Evolutionary conservation across 2,888 invertebrate genomes (phyloP).

Genomic region (Lycocerus yunnanus): DNA sequence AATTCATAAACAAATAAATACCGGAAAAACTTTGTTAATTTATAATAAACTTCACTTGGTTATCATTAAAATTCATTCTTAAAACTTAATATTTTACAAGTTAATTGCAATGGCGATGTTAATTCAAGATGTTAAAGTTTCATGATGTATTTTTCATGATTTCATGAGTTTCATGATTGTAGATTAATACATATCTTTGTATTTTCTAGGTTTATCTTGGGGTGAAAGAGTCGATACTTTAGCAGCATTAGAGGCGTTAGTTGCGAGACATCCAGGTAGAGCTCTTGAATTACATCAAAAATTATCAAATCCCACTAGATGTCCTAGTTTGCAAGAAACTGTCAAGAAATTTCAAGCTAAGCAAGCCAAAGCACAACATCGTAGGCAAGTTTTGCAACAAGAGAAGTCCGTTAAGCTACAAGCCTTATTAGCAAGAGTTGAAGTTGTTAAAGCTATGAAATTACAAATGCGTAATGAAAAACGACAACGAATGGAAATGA

Average conservation of each 20-base stretch:
- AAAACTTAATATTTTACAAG: too few species aligned
- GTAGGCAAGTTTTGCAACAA: constrained; percentile 79
- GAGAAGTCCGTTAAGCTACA: constrained; percentile 85
- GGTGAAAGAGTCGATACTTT: constrained; percentile 83
- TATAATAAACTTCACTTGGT: too few species aligned
- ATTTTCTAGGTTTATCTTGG: constrained; percentile 70
- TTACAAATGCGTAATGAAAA: constrained; percentile 85
- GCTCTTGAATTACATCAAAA: constrained; percentile 93
- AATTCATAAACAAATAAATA: too few species aligned
- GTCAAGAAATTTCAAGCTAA: constrained; percentile 82
- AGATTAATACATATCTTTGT: too few species aligned
- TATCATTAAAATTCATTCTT: too few species aligned
- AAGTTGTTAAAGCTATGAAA: constrained; percentile 82
- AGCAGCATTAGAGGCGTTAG: constrained; percentile 76
- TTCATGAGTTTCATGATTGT: too few species aligned
- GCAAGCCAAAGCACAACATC: constrained; percentile 88
- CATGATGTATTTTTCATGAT: too few species aligned
- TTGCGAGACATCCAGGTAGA: constrained; percentile 88
- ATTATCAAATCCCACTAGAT: constrained; percentile 87
- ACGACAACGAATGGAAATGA: constrained; percentile 72
- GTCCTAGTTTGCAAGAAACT: constrained; percentile 82
- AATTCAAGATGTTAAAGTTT: too few species aligned
- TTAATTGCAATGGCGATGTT: too few species aligned
- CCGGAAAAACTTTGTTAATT: too few species aligned
- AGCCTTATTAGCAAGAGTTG: constrained; percentile 83